phyloP scores from a whole-genome alignment of 1,140 invertebrate species.

The Drosophila oshimai region DNA sequence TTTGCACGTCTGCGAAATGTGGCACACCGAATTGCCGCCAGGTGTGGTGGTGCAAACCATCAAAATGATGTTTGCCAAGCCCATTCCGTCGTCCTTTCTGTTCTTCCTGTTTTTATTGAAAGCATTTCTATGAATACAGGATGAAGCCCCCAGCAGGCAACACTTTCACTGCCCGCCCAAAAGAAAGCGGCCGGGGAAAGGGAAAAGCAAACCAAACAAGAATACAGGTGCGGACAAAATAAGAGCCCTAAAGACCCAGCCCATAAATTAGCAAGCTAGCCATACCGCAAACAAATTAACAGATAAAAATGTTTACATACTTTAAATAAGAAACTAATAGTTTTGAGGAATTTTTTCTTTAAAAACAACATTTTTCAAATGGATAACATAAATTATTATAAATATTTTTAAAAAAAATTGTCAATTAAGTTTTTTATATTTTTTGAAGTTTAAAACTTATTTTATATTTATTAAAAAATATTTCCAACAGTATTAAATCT shows the following conservation, averaged over 20 bases:
- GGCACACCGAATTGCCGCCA: conserved; percentile 52
- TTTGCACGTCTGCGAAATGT: conserved; percentile 51
- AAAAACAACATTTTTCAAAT: no score
- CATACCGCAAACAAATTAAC: not conserved
- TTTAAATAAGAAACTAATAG: no score
- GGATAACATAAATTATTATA: no score
- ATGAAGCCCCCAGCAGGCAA: conserved; percentile 49
- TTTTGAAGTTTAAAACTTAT: no score
- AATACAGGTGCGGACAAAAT: conserved; percentile 21
- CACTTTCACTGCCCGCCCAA: conserved; percentile 56
- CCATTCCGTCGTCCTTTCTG: conserved; percentile 11
- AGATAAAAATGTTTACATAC: not conserved
- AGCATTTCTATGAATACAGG: conserved; percentile 66
- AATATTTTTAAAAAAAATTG: no score
- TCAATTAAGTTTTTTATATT: no score
- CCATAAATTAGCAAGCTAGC: not conserved
- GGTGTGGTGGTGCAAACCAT: conserved; percentile 32
- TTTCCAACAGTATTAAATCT: no score
- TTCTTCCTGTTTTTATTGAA: conserved; percentile 47
- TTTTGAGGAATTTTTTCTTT: no score
- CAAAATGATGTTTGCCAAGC: conserved; percentile 56
- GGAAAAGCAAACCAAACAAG: conserved; percentile 38
- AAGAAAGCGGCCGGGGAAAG: not conserved
- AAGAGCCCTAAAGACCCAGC: not conserved
- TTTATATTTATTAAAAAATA: no score